Conservation (phyloP, 2,797 vertebrate genomes). For the Protonibea diacanthus region DNA sequence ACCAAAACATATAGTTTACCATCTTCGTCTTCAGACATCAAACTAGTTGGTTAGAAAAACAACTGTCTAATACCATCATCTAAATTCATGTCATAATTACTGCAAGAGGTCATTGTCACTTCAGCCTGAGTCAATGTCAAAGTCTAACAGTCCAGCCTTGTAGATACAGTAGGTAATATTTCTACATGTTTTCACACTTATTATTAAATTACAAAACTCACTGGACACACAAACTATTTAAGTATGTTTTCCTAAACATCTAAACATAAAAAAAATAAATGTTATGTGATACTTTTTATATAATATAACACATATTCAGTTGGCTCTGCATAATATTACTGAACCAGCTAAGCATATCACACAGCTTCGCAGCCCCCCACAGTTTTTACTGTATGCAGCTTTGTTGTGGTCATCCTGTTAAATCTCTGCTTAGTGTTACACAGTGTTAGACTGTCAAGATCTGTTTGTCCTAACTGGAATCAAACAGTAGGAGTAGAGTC, state of each 20-base stretch:
- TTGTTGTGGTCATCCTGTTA: not conserved
- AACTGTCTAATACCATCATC: no score
- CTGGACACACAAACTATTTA: not conserved
- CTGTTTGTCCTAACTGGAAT: constrained; percentile 31
- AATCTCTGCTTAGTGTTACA: not conserved
- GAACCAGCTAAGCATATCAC: not conserved
- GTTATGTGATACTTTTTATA: no score
- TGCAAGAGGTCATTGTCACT: no score
- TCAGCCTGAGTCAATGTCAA: no score
- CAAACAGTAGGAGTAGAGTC: constrained; percentile 26
- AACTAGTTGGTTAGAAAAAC: no score
- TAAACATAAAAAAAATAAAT: no score
- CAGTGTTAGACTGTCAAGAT: constrained; percentile 20
- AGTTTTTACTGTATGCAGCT: not conserved
- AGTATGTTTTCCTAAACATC: no score
- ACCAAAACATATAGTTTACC: no score
- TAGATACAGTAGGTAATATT: not conserved
- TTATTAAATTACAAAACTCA: not conserved
- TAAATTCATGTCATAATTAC: no score
- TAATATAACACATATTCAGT: not conserved
- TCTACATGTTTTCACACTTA: not conserved
- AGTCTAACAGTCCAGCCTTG: not conserved
- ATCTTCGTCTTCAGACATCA: no score
- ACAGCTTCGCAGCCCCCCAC: not conserved
- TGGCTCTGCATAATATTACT: not conserved